A percentile compares a stretch with the other conserved stretches of the same genome.
Conservation (phyloP, 2,888 invertebrate species). For the Rhagonycha lutea region DNA sequence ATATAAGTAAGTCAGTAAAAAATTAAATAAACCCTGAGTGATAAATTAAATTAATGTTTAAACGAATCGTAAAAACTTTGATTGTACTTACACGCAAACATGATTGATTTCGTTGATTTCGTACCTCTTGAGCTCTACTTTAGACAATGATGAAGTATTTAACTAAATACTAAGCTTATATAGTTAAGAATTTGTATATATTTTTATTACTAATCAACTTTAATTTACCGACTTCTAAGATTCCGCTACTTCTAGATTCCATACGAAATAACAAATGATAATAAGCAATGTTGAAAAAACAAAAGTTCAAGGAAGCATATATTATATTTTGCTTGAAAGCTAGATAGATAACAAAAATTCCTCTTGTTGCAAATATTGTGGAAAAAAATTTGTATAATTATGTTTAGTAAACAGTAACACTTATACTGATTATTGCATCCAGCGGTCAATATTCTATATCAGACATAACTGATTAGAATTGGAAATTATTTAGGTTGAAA, state of each 20-base stretch:
- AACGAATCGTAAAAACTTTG: neutral
- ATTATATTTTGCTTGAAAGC: neutral
- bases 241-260: neutral
- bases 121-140: neutral
- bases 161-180: neutral
- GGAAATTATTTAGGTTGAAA: too few species aligned
- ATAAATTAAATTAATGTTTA: neutral
- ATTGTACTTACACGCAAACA: neutral
- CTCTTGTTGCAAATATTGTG: too few species aligned
- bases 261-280: neutral
- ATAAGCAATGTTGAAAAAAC: neutral
- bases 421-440: too few species aligned
- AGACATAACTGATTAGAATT: too few species aligned
- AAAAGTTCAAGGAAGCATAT: neutral
- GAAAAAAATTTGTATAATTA: too few species aligned
- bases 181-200: neutral
- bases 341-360: neutral
- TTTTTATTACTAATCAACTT: neutral
- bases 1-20: too few species aligned
- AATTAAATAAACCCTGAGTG: too few species aligned
- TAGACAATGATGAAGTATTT: neutral
- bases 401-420: too few species aligned
- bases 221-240: neutral
- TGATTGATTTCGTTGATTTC: neutral
- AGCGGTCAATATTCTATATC: too few species aligned